A percentile compares a stretch with the other conserved stretches of the same genome.
These are phyloP conservation scores for Dicycla oo DNA, from an alignment of 2,888 invertebrate genomes.

Conservation along the genomic window DNA sequence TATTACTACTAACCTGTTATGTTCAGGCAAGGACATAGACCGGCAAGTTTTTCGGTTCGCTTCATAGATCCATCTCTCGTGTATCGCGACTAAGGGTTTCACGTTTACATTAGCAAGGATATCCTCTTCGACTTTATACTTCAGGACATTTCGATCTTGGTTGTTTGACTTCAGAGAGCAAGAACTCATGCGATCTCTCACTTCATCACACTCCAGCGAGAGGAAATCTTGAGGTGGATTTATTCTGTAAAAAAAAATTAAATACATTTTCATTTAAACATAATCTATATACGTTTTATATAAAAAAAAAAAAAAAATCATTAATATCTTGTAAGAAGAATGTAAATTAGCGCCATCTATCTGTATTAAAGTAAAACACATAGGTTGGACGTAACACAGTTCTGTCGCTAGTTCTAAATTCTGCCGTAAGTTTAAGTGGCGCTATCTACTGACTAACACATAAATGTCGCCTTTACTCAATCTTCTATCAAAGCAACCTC, in stretches of 20 bases:
- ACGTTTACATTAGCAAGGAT: constrained; percentile 81
- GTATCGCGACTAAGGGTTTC: constrained; percentile 87
- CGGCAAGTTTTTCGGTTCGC: constrained; percentile 83
- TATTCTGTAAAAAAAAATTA: constrained; percentile 61
- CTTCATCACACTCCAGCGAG: constrained; percentile 71
- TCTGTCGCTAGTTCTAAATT: background rate
- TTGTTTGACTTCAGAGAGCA: constrained; percentile 74
- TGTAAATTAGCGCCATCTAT: constrained; percentile 38
- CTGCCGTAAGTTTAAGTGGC: background rate
- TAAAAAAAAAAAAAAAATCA: too few species aligned
- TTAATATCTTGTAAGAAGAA: background rate
- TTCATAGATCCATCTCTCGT: constrained; percentile 88
- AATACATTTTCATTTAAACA: background rate
- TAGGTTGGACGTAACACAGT: background rate
- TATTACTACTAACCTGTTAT: constrained; percentile 76
- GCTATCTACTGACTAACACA: background rate
- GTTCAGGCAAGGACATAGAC: constrained; percentile 84
- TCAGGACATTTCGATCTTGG: constrained; percentile 58
- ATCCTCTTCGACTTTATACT: constrained; percentile 77
- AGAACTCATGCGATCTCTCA: constrained; percentile 70
- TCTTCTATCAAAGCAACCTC: background rate
- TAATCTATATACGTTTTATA: background rate
- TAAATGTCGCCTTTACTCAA: background rate
- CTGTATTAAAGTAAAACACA: background rate
- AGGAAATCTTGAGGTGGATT: constrained; percentile 72